Evolutionary conservation across 2,797 vertebrate genomes (phyloP).

Genomic region (Glyptemys insculpta): DNA sequence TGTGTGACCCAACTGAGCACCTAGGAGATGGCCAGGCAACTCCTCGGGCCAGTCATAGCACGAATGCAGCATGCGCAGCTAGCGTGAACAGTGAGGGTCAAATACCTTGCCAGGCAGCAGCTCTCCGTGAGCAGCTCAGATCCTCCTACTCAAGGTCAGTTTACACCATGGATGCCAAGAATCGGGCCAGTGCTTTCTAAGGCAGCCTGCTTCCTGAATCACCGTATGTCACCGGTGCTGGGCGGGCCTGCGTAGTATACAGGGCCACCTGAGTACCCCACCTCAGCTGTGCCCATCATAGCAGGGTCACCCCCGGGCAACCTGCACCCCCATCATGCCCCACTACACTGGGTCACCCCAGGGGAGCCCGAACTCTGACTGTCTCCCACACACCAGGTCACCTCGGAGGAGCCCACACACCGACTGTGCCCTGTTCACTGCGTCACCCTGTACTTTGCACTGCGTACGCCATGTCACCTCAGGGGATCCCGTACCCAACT

Average conservation of each 20-base stretch:
- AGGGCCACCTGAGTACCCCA: not conserved
- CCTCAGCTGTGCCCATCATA: not conserved
- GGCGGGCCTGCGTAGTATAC: not conserved
- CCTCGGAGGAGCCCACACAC: no score
- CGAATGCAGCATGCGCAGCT: not conserved
- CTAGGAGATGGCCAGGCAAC: not conserved
- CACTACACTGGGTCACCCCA: not conserved
- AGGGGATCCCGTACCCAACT: no score
- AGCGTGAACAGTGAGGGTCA: not conserved
- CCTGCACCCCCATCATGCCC: not conserved
- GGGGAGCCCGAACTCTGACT: not conserved
- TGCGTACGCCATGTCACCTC: no score
- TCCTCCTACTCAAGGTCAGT: not conserved
- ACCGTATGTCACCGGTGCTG: fast-evolving
- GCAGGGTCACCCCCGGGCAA: not conserved
- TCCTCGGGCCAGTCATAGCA: not conserved
- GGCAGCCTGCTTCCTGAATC: not conserved
- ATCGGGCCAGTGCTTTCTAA: not conserved
- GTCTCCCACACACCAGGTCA: no score
- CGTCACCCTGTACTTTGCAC: not conserved
- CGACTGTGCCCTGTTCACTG: no score
- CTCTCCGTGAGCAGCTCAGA: not conserved
- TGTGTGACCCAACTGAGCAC: not conserved
- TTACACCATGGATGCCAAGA: not conserved
- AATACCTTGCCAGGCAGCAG: not conserved